Conservation (phyloP, 1,140 invertebrate species). For the Drosophila persimilis region DNA sequence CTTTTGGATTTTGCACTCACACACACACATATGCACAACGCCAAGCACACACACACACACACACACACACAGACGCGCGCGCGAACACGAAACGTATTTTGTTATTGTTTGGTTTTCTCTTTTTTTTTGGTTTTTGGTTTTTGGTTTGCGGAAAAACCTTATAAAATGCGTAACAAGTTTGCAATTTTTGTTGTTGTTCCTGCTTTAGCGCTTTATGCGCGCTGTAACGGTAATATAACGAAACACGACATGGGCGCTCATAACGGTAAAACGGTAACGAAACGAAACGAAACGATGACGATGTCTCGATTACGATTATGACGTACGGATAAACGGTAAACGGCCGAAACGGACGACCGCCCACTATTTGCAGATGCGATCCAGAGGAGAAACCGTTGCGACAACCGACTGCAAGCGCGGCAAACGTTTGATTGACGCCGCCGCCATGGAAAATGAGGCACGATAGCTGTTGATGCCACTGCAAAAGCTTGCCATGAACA, state of each 20-base stretch:
- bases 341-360: slow-evolving; percentile 3
- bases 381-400: neutral
- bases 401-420: slow-evolving; percentile 50
- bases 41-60: neutral
- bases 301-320: slow-evolving; percentile 11
- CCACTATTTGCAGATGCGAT: slow-evolving; percentile 8
- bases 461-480: neutral
- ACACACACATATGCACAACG: slow-evolving; percentile 8
- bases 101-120: slow-evolving; percentile 52
- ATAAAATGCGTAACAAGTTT: slow-evolving; percentile 13
- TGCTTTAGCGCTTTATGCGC: slow-evolving; percentile 22
- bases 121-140: slow-evolving; percentile 14
- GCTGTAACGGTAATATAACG: slow-evolving; percentile 32
- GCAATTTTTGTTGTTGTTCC: slow-evolving; percentile 16
- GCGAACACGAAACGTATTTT: slow-evolving; percentile 44
- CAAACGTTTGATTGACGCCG: slow-evolving; percentile 64
- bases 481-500: neutral
- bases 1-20: slow-evolving; percentile 37
- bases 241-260: slow-evolving; percentile 17
- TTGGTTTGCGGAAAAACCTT: slow-evolving; percentile 8
- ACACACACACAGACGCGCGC: neutral
- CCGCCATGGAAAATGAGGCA: slow-evolving; percentile 54
- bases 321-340: neutral
- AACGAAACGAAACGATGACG: slow-evolving; percentile 4
- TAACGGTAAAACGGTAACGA: slow-evolving; percentile 28